Base-by-base conservation (phyloP, 2,113 vertebrate genomes). In the Labrus mixtus region DNA sequence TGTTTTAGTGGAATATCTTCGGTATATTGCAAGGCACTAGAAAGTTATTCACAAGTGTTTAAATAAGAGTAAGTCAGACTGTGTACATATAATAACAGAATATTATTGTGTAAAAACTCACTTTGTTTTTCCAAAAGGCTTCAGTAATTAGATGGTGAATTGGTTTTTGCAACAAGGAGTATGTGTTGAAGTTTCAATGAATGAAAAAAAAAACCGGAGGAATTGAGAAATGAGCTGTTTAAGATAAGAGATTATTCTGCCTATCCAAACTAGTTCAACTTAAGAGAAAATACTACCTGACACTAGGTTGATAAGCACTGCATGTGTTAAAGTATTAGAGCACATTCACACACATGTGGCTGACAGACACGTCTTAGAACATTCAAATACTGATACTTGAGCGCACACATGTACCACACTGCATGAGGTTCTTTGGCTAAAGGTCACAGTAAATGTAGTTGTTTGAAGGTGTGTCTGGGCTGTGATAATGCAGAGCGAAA, bases 401-500 rank as follows among this genome's bases (percentile, higher is more conserved):
- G 51, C 68, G 59, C 50, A 79, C 64, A 78, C 51, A 55, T 56
- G 54, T 57, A 68, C 55, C 23, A 76, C 78, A 82, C 64, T 85
- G 67, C 37, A n/a, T 50, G 75, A 82, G 79, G 68, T 79, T 88
- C 74, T 86, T 83, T 76, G 87, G 87, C 83, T 87, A 92, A 93
- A 93, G 91, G 92, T 92, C 92, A 91, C 46, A 76, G 83, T 87
- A 91, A 91, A 92, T 92, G 87, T 83, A 90, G 75, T 87, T 90
- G 91, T 92, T 93, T 93, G 92, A 93, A 93, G 92, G 90, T 92
- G 90, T 90, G 90, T 84, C 86, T 90, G 90, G 90, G 85, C 89
- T 90, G 87, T 92, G 92, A 93, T 93, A 93, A 90, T 90, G 72
- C 82, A 78, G 84, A 79, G 84, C 79, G 87, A 89, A 89, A 91